Conservation (phyloP, 1,140 invertebrate genomes). For the Macrobrachium nipponense region DNA sequence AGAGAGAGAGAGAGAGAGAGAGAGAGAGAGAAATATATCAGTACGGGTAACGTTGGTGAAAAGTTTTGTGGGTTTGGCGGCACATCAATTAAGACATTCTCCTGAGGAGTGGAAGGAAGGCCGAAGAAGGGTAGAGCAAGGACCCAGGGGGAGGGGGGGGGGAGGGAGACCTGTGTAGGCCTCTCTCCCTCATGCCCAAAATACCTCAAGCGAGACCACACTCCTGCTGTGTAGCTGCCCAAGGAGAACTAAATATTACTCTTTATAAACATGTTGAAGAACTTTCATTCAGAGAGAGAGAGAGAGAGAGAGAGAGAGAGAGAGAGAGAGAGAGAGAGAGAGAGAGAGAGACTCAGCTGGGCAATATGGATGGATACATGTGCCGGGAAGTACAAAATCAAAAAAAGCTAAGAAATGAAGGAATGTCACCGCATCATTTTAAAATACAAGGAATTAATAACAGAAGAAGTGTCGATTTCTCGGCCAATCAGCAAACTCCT, state of each 20-base stretch:
- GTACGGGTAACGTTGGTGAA: neutral
- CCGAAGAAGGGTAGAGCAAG: neutral
- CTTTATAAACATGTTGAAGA: no score
- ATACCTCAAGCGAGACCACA: no score
- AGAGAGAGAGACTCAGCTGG: neutral
- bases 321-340: conserved; percentile 31
- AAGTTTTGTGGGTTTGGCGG: neutral
- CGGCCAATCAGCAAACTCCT: no score
- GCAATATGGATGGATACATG: neutral
- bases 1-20: conserved; percentile 11
- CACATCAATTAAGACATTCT: no score
- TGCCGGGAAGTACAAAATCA: neutral
- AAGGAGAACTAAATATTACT: no score
- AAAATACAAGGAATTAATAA: no score
- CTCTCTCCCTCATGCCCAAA: no score
- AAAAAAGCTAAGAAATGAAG: neutral
- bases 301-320: conserved; percentile 17
- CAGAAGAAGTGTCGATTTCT: no score
- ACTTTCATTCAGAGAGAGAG: neutral
- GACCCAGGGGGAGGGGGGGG: neutral
- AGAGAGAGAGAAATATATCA: conserved; percentile 7
- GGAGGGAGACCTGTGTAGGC: neutral
- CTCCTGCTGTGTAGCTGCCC: no score
- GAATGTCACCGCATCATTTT: no score
- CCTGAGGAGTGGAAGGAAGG: neutral